These are phyloP conservation scores for Ophion costatus DNA, from an alignment of 2,888 invertebrate genomes.

Conservation along the genomic window DNA sequence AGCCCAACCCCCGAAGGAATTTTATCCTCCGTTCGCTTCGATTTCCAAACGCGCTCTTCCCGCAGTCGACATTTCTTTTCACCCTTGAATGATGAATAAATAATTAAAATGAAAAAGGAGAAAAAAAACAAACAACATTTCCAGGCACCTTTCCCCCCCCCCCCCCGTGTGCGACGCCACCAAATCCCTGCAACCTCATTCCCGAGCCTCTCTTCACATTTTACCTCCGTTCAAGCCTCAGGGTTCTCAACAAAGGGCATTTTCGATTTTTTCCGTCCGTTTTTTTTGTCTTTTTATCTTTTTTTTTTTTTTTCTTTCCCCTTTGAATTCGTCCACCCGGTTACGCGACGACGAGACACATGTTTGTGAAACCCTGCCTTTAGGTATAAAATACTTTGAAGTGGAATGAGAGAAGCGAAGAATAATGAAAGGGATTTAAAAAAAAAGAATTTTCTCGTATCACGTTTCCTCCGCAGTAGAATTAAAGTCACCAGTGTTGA, in stretches of 20 bases:
- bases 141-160: too few relatives aligned
- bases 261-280: constrained; percentile 28
- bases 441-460: not conserved
- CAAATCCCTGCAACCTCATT: not conserved
- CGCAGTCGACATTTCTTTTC: not conserved
- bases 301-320: constrained; percentile 37
- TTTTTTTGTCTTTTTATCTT: constrained; percentile 45
- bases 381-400: constrained; percentile 18
- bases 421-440: not conserved
- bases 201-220: constrained; percentile 4
- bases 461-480: constrained; percentile 22
- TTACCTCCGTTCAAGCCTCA: constrained; percentile 62
- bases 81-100: not conserved
- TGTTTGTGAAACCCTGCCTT: constrained; percentile 9
- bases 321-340: constrained; percentile 5
- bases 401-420: not conserved
- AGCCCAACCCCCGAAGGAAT: not conserved
- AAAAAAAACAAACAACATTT: too few relatives aligned
- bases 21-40: not conserved
- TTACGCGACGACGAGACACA: constrained; percentile 30
- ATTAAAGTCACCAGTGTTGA: constrained; percentile 14
- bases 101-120: too few relatives aligned
- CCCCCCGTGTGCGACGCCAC: too few relatives aligned
- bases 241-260: constrained; percentile 67
- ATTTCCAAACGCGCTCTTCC: constrained; percentile 2